phyloP scores from a whole-genome alignment of 1,140 invertebrate genomes.

The Drosophila pectinifera region DNA sequence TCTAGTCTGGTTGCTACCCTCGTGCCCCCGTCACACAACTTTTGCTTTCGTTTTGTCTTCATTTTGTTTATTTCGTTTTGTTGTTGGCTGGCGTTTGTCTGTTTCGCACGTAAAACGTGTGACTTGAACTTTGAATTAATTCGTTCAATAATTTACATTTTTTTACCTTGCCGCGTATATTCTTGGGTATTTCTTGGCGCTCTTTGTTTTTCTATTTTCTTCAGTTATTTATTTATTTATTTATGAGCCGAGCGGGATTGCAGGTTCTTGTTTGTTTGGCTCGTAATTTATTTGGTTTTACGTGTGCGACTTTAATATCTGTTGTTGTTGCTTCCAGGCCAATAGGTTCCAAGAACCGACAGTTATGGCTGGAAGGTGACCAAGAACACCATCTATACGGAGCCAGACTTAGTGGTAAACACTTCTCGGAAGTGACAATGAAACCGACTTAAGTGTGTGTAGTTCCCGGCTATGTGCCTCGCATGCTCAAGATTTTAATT shows the following conservation, averaged over 20 bases:
- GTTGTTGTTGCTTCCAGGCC: constrained; percentile 11
- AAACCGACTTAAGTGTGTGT: constrained; percentile 61
- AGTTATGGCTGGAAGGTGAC: constrained; percentile 37
- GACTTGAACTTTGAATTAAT: constrained; percentile 82
- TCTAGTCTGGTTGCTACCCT: constrained; percentile 18
- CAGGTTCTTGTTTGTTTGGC: constrained; percentile 60
- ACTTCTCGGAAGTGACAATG: constrained; percentile 67
- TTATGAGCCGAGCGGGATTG: constrained; percentile 41
- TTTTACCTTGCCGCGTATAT: constrained; percentile 16
- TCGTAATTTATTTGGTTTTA: constrained; percentile 58
- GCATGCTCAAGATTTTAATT: constrained; percentile 48
- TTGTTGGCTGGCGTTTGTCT: constrained; percentile 56
- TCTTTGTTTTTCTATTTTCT: constrained; percentile 47
- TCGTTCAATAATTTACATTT: constrained; percentile 80
- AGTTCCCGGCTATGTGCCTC: constrained; percentile 67
- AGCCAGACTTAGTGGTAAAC: constrained; percentile 54
- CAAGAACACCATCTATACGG: constrained; percentile 36
- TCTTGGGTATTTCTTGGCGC: constrained; percentile 17
- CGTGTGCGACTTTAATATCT: constrained; percentile 33
- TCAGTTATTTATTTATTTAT: constrained; percentile 65
- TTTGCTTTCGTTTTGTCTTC: constrained; percentile 31
- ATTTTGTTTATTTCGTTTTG: constrained; percentile 60
- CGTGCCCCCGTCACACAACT: constrained; percentile 1
- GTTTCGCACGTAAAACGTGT: constrained; percentile 75
- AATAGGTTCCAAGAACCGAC: constrained; percentile 52